Evolutionary conservation across 2,113 vertebrate genomes (phyloP), one percentile per base, ranked within the genome.

Genomic region (Cebus imitator): DNA sequence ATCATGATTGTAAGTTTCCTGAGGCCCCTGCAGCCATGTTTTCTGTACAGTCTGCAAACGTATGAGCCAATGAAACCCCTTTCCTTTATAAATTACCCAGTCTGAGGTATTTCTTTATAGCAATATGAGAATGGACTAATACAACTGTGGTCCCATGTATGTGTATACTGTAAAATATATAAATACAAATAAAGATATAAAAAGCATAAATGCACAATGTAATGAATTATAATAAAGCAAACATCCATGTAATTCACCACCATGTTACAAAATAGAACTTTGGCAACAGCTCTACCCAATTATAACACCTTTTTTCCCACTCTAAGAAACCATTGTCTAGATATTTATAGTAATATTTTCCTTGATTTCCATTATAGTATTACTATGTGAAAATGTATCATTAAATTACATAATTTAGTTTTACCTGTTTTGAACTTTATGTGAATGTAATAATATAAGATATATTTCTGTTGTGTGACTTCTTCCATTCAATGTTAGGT

Each of bases 391-490:
- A 48, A 92, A 79, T 78, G 18, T 64, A n/a, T 45, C 66, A 61
- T 23, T 80, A 90, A 95, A 45, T 83, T 75, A 87, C 45, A 76
- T 64, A 81, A 93, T 13, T 40, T 20, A 88, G 11, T 90, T 95
- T 93, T 87, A 1, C 14, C 20, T 80, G 18, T 73, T 72, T 68
- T 85, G 52, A 95, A 85, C 20, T 91, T 43, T 79, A 82, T 72
- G 20, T 79, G 87, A 85, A 32, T 79, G 18, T 12, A 94, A 79
- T 90, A 50, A n/a, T 14, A 81, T 8, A 81, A 27, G 13, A 50
- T 50, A 2, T 45, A 93, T 40, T 73, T 95, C 12, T 94, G 83
- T 91, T 68, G 14, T 83, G 5, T 89, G 73, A 75, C 23, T 83
- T 89, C 11, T 57, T 66, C 88, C 76, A 58, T 13, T 93, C 14